Evolutionary conservation across 2,797 vertebrate genomes (phyloP), one percentile per base, ranked within the genome.

Genomic region (Danio jaintianensis): DNA sequence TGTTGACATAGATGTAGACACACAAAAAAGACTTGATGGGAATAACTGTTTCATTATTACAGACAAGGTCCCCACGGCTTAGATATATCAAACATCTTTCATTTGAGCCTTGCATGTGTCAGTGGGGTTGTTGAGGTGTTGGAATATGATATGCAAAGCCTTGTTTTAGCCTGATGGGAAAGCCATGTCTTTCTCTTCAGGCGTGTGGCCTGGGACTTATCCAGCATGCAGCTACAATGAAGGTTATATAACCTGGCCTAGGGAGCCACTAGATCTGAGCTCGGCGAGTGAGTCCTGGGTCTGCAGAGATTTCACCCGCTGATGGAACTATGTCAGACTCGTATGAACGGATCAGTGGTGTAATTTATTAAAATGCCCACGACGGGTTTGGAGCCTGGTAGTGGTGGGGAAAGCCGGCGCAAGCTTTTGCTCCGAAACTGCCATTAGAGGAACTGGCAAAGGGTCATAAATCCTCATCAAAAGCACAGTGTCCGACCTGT

Each of bases 401-500:
- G 29, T 22, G 38, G 58, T 59, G 56, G 15, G 38, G 66, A 7
- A 73, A 77, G 29, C 52, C 29, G n/a, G 52, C 43, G 63, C 69
- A 79, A 68, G 82, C 55, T 53, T 79, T 58, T 74, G 59, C 82
- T 91, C 86, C 87, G 91, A 91, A 91, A 91, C 89, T 93, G 92
- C 90, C 90, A 92, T 93, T 92, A 93, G 90, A 90, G 89, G 90
- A 89, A 90, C 88, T 93, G 91, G 89, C 93, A 93, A 89, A 77
- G 86, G 92, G 92, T 92, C 93, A 93, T 93, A 93, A 93, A 93
- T 94, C 91, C 92, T 93, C 93, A 93, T 94, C 92, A 93, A 90
- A 90, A 89, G 90, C 85, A 89, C 89, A 90, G 89, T 89, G 91
- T 92, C 92, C 90, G 89, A 91, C 91, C 91, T 92, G 90, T 90